Base-by-base conservation (phyloP, 2,113 vertebrate genomes). In the Prietella phreatophila region DNA sequence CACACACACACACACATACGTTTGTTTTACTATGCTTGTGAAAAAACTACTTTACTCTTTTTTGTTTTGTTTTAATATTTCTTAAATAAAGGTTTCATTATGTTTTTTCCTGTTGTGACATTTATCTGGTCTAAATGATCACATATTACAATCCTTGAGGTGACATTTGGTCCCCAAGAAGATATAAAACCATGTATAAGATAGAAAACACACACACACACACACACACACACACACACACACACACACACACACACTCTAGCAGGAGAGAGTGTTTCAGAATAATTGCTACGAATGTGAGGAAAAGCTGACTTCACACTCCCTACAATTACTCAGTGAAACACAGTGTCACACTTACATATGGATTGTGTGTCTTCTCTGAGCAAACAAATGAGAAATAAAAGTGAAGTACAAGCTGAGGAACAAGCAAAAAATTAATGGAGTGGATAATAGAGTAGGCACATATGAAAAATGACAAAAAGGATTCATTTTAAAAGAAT, bases 271-370 rank as follows among this genome's bases (percentile, higher is more conserved):
- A 53, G 53, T 67, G 69, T 83, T 85, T 39, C 76, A 56, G n/a
- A 88, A 84, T 90, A 90, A 93, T 92, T 93, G 92, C 82, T 87
- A 82, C 42, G 67, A 90, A 82, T 83, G 85, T 86, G 22, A 90
- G 7, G 15, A 79, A 73, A 87, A 82, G 87, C 81, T 90, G 86
- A 76, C 39, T 42, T 76, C 20, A 47, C 89, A 91, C 91, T 92
- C 85, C 69, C 86, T 90, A 87, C 83, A 89, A 90, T 93, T 93
- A 92, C 91, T 92, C 90, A 90, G 42, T 50, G 47, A n/a, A 14
- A 10, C 58, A 30, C 55, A 58, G 53, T 58, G 30, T n/a, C n/a
- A 58, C 17, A 81, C 55, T 56, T 81, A 58, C 17, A 0, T 56
- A 58, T 9, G 3, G 79, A 19, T 55, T 79, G 27, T 61, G 36